A percentile compares a stretch with the other conserved stretches of the same genome.
These are phyloP conservation scores for Nomada fucata DNA, from an alignment of 2,888 invertebrate species.

Conservation along the genomic window DNA sequence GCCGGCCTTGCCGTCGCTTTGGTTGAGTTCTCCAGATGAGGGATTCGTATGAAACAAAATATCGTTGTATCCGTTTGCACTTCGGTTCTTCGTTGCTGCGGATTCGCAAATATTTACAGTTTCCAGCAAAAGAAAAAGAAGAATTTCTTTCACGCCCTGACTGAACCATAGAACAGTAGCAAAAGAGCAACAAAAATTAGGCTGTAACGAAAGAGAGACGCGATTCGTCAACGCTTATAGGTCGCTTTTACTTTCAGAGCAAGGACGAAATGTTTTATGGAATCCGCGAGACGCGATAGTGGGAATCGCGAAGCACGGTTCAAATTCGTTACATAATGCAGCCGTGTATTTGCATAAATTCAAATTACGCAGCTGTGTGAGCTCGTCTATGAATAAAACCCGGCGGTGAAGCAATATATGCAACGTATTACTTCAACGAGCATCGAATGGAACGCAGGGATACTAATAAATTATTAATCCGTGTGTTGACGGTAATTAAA, in stretches of 20 bases:
- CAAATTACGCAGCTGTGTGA: constrained; percentile 50
- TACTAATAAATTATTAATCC: constrained; percentile 30
- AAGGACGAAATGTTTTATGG: constrained; percentile 24
- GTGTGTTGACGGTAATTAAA: constrained; percentile 3
- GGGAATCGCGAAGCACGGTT: constrained; percentile 11
- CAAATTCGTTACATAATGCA: constrained; percentile 49
- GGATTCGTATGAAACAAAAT: background rate
- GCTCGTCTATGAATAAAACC: constrained; percentile 51
- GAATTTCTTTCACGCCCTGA: no score
- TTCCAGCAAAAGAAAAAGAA: no score
- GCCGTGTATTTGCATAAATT: constrained; percentile 65
- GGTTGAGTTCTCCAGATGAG: background rate
- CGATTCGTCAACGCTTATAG: background rate
- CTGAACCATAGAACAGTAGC: no score
- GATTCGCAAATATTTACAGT: no score
- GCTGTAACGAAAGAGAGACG: background rate
- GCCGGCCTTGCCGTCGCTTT: background rate
- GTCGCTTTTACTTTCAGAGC: constrained; percentile 12
- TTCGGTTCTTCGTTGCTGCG: background rate
- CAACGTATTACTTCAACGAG: constrained; percentile 18
- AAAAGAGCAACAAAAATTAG: no score
- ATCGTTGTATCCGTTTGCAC: no score
- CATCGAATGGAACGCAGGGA: constrained; percentile 15
- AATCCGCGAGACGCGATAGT: background rate
- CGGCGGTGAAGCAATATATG: constrained; percentile 40